Conservation (phyloP, 2,888 invertebrate species). For the Caenorhabditis auriculariae region DNA sequence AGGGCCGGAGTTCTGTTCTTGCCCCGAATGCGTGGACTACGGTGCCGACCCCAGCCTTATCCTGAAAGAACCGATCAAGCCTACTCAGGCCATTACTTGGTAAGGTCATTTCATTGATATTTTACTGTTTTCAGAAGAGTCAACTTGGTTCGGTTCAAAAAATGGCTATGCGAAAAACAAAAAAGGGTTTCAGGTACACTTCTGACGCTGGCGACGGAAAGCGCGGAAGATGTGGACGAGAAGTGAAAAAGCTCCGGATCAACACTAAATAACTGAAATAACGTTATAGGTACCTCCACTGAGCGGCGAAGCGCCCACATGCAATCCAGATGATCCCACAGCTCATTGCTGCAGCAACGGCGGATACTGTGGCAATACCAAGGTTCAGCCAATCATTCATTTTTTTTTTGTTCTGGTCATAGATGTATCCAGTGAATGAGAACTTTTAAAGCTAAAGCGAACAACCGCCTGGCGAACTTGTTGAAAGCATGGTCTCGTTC, state of each 20-base stretch:
- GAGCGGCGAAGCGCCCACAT: slow-evolving; percentile 46
- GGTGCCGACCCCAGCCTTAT: slow-evolving; percentile 50
- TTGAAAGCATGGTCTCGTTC: neutral
- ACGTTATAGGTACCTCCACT: no score
- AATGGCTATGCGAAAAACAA: no score
- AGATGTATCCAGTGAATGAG: no score
- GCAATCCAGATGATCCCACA: slow-evolving; percentile 53
- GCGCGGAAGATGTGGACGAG: slow-evolving; percentile 52
- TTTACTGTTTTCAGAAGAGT: neutral
- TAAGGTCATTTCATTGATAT: neutral
- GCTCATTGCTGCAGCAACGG: slow-evolving; percentile 55
- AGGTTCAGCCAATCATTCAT: slow-evolving; percentile 10
- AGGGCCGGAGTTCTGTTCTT: slow-evolving; percentile 61
- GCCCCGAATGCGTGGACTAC: slow-evolving; percentile 59
- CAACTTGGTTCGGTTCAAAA: no score
- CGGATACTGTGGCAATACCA: slow-evolving; percentile 55
- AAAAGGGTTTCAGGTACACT: slow-evolving; percentile 51
- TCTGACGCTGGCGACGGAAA: slow-evolving; percentile 51
- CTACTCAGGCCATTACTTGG: slow-evolving; percentile 44
- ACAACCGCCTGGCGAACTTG: neutral
- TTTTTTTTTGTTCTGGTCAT: neutral
- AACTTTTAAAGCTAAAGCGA: no score
- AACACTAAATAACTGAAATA: no score
- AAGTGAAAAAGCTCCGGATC: no score
- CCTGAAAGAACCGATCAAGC: slow-evolving; percentile 52